Percentiles rank a stretch among this genome's conserved stretches.
Evolutionary conservation across 1,140 invertebrate genomes (phyloP).

Genomic region (Pseudomyrmex pallidus): DNA sequence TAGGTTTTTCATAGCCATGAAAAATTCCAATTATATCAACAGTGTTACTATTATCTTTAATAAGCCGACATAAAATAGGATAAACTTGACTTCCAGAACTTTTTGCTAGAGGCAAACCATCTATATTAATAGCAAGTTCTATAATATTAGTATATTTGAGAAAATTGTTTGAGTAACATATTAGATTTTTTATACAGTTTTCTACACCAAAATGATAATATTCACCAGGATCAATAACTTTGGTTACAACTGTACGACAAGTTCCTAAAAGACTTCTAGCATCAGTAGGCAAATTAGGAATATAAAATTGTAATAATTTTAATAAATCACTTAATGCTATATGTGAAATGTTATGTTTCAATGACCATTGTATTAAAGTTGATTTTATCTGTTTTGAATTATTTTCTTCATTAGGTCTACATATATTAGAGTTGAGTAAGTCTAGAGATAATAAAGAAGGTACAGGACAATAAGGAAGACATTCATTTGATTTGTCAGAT

Average conservation of each 20-base stretch:
- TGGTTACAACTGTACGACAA: background rate
- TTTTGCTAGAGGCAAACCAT: background rate
- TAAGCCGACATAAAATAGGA: no score
- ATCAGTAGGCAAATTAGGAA: background rate
- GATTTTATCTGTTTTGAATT: no score
- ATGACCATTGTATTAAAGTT: no score
- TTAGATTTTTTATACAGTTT: conserved; percentile 1
- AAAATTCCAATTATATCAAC: no score
- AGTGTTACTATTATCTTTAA: no score
- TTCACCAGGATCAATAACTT: background rate
- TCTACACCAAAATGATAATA: conserved; percentile 7
- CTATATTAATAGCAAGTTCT: conserved; percentile 3
- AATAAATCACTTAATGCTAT: conserved; percentile 9
- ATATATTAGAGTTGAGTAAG: no score
- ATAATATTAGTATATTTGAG: background rate
- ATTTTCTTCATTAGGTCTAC: no score
- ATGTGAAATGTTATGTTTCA: background rate
- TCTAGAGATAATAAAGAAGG: no score
- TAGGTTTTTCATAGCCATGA: no score
- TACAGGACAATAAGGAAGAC: no score
- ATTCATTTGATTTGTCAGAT: no score
- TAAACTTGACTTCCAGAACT: no score
- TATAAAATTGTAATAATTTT: background rate
- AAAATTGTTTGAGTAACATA: background rate
- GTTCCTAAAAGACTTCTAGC: conserved; percentile 5